Base-by-base conservation (phyloP, 2,888 invertebrate species). In the Epistrophe grossulariae region DNA sequence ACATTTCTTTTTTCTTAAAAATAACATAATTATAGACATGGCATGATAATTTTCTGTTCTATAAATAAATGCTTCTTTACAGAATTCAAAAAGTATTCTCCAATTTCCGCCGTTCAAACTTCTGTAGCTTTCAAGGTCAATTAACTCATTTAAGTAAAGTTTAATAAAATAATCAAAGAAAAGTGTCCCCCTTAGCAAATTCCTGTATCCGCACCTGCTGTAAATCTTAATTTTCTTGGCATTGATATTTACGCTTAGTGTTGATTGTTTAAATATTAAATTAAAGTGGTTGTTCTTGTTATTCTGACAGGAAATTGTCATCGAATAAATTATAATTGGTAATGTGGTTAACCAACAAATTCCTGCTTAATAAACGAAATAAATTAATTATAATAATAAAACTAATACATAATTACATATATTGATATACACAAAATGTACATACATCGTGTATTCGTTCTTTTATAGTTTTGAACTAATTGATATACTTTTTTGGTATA, bases 301-400 rank as follows among this genome's bases (percentile, higher is more conserved):
- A 13, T 13, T 6, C 11, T 59, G 57, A 59, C 57, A 59, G 31
- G 1, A 59, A 35, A 10, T 10, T 59, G 57, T 59, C 57, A 59
- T 8, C 57, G 2, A 35, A 59, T 17, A 17, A 35, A 59, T 59
- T 59, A 59, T 59, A 35, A 11, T 17, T n/a, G 4, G 9, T 17
- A 17, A 17, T 59, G 48, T 48, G 48, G 48, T 17, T 17, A 2
- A 7, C 19, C n/a, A 13, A 59, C n/a, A 31, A 59, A 35, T 5
- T 35, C 10, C n/a, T 45, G n/a, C 45, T n/a, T n/a, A 35, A 28
- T 4, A 35, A 31, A 28, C 17, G 10, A 31, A 35, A 35, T 35
- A 35, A 59, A 59, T 35, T 35, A 31, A 59, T 59, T 31, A 35
- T 17, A 59, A n/a, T 7, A 59, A 17, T 35, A 10, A 59, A 59